Conservation (phyloP, 2,113 vertebrate genomes). For the Ctenomys sociabilis region DNA sequence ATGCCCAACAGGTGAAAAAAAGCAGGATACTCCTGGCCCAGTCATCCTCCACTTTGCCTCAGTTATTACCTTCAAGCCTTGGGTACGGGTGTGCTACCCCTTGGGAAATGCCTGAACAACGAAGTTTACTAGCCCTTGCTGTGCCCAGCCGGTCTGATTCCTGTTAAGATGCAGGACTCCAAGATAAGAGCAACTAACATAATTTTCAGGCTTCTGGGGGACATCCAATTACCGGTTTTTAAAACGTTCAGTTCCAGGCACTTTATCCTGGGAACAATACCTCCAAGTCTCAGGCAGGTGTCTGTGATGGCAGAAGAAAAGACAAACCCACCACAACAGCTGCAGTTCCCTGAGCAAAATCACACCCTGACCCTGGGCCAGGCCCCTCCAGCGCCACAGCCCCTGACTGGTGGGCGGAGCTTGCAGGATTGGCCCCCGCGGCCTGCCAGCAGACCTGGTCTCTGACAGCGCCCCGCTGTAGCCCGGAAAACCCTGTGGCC, state of each 20-base stretch:
- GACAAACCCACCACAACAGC: not conserved
- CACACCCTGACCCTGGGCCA: not conserved
- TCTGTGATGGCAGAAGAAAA: not conserved
- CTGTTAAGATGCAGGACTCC: not conserved
- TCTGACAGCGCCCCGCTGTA: not conserved
- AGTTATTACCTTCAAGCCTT: no score
- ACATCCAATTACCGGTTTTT: not conserved
- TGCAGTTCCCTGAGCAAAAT: not conserved
- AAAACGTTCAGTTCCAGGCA: not conserved
- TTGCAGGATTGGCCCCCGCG: not conserved
- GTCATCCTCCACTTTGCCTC: not conserved
- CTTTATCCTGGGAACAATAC: not conserved
- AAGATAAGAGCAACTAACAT: not conserved
- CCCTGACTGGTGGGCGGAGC: no score
- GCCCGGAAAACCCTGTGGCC: fast-evolving
- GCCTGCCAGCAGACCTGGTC: not conserved
- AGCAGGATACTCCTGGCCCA: not conserved
- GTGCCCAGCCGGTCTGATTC: not conserved
- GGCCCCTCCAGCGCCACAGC: not conserved
- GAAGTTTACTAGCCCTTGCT: not conserved
- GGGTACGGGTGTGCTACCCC: fast-evolving
- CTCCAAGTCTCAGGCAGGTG: not conserved
- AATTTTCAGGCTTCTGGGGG: not conserved
- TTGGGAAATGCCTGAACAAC: not conserved
- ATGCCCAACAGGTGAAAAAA: not conserved